A percentile compares a stretch with the other conserved stretches of the same genome.
phyloP scores from a whole-genome alignment of 2,888 invertebrate species.

The Phasia obesa region DNA sequence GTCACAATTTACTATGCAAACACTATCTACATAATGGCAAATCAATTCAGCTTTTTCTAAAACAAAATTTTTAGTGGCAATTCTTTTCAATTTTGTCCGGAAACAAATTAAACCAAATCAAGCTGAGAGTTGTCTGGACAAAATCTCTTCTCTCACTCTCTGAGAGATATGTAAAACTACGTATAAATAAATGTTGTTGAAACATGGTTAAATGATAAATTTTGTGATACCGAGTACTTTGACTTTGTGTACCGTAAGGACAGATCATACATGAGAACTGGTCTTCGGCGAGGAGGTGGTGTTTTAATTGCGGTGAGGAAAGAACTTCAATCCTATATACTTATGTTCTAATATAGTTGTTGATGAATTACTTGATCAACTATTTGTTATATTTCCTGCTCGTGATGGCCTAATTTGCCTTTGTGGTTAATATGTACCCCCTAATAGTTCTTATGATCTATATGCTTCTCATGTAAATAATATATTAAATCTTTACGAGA shows the following conservation, averaged over 20 bases:
- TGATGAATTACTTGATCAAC: conserved; percentile 2
- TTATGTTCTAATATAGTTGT: not conserved
- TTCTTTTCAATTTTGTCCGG: too few relatives aligned
- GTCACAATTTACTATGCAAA: too few relatives aligned
- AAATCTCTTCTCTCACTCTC: too few relatives aligned
- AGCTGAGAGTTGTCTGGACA: not conserved
- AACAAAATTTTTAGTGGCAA: too few relatives aligned
- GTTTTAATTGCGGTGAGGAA: not conserved
- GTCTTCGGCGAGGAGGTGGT: not conserved
- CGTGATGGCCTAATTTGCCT: not conserved
- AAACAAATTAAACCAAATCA: too few relatives aligned
- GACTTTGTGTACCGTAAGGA: conserved; percentile 1
- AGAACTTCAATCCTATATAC: not conserved
- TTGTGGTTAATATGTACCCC: not conserved
- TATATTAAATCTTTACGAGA: too few relatives aligned
- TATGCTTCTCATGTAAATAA: too few relatives aligned
- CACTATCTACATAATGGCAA: too few relatives aligned
- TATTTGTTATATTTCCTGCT: not conserved
- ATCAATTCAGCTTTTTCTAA: too few relatives aligned
- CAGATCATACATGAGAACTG: not conserved
- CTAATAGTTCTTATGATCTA: not conserved
- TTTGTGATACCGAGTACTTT: not conserved
- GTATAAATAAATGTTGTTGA: too few relatives aligned
- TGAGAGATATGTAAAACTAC: too few relatives aligned
- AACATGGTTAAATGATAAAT: conserved; percentile 1